Evolutionary conservation across 2,797 vertebrate genomes (phyloP), one percentile per base, ranked within the genome.

Genomic region (Lithobates pipiens): DNA sequence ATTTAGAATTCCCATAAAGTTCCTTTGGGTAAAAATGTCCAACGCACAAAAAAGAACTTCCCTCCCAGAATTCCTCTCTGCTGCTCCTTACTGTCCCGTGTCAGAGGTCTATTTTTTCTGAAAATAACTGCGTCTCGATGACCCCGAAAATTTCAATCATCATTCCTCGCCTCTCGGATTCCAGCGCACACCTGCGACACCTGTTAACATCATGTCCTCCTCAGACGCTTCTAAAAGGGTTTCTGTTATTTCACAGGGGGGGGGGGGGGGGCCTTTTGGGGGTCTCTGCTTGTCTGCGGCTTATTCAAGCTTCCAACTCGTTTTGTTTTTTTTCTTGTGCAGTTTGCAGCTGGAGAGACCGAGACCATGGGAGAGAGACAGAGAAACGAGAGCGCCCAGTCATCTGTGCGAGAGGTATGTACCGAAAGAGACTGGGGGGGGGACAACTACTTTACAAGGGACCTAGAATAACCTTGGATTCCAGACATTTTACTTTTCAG

Each of bases 401-500:
- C 83, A 78, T 1, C 68, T 42, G 69, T 65, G 36, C 54, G 50
- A 32, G 83, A 79, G 83, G 83, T 85, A 73, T 11, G 69, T 81
- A 50, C 50, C 61, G 29, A 5, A 25, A n/a, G 32, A 36, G 44
- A 29, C 44, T 46, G 18, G 68, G 18, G 68, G 42, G 8, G 13
- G 8, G 16, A 63, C 50, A 21, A 32, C 10, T 11, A n/a, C 36
- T 42, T 46, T 32, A 67, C 25, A 39, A 7, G 5, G 8, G 18
- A 18, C 9, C 13, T 23, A 36, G 50, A 34, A 25, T 13, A 39
- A 72, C 68, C n/a, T 61, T 36, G 5, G 18, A 71, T 70, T 57
- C 11, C 67, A 15, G 23, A 71, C 10, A 29, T 25, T 25, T 8
- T 67, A 2, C 1, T 29, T 65, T 7, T 25, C 23, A 54, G 13